phyloP scores from a whole-genome alignment of 2,888 invertebrate species.

The Lithophane socia region DNA sequence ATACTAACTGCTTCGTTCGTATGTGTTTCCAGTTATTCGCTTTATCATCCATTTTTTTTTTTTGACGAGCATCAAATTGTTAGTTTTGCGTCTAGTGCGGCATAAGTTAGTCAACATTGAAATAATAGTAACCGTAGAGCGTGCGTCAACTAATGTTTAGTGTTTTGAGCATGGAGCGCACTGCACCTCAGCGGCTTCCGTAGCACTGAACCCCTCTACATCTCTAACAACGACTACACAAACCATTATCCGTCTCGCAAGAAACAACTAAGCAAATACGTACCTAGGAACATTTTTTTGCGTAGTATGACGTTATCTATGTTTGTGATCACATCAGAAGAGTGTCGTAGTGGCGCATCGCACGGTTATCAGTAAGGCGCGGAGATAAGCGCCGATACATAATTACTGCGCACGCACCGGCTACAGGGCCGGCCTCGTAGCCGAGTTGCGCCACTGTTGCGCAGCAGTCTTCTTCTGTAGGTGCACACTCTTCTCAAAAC shows the following conservation, averaged over 20 bases:
- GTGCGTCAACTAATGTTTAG: conserved; percentile 60
- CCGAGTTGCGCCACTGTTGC: background rate
- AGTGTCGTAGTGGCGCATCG: conserved; percentile 64
- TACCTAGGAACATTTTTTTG: conserved; percentile 8
- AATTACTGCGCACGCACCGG: conserved; percentile 65
- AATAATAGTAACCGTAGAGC: conserved; percentile 4
- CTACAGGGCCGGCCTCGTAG: conserved; percentile 45
- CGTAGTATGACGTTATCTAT: conserved; percentile 58
- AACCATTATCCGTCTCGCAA: background rate
- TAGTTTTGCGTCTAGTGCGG: background rate
- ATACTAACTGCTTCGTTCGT: background rate
- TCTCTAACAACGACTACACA: background rate
- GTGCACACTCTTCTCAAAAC: background rate
- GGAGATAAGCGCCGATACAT: conserved; percentile 64
- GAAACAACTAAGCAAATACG: conserved; percentile 1
- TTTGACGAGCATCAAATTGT: background rate
- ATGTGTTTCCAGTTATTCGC: background rate
- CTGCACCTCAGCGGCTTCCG: background rate
- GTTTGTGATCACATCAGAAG: conserved; percentile 64
- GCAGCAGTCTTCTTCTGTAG: background rate
- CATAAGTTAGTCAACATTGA: background rate
- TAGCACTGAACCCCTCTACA: background rate
- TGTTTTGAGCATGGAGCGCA: conserved; percentile 72
- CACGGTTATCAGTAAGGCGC: conserved; percentile 63
- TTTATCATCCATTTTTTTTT: background rate